These are phyloP conservation scores for Neopipo cinnamomea DNA, from an alignment of 2,113 vertebrate species.

Conservation along the genomic window DNA sequence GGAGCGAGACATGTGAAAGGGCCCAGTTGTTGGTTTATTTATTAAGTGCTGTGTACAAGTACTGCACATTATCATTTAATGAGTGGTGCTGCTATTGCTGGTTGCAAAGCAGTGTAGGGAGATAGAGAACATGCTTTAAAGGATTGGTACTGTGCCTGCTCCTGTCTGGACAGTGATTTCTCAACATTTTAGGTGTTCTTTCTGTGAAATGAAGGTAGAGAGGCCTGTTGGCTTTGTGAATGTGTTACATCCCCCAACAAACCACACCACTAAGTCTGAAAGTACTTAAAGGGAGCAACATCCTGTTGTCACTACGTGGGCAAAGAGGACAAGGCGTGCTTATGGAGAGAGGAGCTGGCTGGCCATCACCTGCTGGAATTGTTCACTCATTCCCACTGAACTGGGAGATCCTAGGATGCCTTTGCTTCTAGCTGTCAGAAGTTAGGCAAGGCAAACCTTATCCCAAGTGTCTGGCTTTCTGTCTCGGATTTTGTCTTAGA, in stretches of 20 bases:
- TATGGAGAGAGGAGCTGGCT: neutral
- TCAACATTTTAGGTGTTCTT: neutral
- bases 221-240: neutral
- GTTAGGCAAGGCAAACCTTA: neutral
- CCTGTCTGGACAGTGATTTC: neutral
- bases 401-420: neutral
- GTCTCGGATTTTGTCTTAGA: neutral
- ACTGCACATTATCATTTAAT: slow-evolving; percentile 5
- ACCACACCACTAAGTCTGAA: neutral
- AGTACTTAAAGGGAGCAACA: neutral
- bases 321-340: neutral
- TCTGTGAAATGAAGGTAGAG: neutral
- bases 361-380: neutral
- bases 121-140: neutral
- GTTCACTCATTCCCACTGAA: neutral
- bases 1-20: neutral
- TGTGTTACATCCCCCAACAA: neutral
- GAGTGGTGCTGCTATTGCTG: neutral
- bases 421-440: neutral
- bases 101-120: neutral
- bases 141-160: neutral
- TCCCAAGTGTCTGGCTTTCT: neutral
- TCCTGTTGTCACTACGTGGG: accelerated
- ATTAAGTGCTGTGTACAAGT: neutral
- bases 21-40: slow-evolving; percentile 38